phyloP scores from a whole-genome alignment of 2,888 invertebrate genomes.

The Rotaria socialis region DNA sequence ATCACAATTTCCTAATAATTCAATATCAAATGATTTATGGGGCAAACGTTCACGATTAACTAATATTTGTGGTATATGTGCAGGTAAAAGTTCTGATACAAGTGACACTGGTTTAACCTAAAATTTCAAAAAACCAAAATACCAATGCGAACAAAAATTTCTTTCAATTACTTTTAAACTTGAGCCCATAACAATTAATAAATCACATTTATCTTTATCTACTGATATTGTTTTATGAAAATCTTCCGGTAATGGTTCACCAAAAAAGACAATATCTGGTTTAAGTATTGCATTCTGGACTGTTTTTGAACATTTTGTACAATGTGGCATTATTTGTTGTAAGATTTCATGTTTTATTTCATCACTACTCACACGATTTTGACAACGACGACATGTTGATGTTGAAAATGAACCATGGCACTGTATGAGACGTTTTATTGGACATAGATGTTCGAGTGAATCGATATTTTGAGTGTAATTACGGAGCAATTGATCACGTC shows the following conservation, averaged over 20 bases:
- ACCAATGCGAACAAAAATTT: neutral
- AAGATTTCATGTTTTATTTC: constrained; percentile 70
- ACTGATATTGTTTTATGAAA: constrained; percentile 78
- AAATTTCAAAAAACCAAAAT: constrained; percentile 61
- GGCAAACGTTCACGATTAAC: constrained; percentile 80
- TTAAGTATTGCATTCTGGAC: constrained; percentile 68
- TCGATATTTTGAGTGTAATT: constrained; percentile 91
- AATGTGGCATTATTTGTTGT: constrained; percentile 62
- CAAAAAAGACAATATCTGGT: constrained; percentile 88
- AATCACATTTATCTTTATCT: constrained; percentile 77
- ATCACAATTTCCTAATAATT: constrained; percentile 72
- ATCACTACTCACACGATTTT: constrained; percentile 70
- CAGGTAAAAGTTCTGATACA: constrained; percentile 67
- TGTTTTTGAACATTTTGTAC: constrained; percentile 52
- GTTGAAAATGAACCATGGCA: constrained; percentile 87
- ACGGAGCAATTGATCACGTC: constrained; percentile 71
- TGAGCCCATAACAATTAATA: constrained; percentile 82
- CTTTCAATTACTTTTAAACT: constrained; percentile 67
- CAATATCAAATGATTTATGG: constrained; percentile 77
- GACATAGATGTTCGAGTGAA: constrained; percentile 79
- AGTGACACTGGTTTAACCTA: constrained; percentile 65
- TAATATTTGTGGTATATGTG: constrained; percentile 77
- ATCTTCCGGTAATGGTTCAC: constrained; percentile 76
- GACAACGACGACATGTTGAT: constrained; percentile 76
- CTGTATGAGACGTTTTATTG: constrained; percentile 76